These are phyloP conservation scores for Brachionus asplanchnoidis DNA, from an alignment of 1,140 invertebrate genomes.

Conservation along the genomic window DNA sequence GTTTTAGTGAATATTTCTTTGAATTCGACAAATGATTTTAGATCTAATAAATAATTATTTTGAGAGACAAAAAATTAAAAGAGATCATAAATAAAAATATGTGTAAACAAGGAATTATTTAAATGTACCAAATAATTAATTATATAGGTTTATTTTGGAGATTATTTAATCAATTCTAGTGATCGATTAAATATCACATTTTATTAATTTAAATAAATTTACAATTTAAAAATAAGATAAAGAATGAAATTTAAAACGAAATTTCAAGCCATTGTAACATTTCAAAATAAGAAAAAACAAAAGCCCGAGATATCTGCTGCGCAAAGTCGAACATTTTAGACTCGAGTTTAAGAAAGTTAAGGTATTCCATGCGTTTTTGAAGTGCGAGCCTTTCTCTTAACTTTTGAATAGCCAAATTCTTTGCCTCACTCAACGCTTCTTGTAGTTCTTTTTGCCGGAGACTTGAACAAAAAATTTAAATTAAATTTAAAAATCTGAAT, in stretches of 20 bases:
- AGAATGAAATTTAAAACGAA: background rate
- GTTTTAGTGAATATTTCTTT: no score
- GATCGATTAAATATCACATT: background rate
- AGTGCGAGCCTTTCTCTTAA: conserved; percentile 25
- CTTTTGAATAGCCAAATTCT: conserved; percentile 1
- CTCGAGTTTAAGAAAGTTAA: conserved; percentile 28
- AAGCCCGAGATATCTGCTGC: conserved; percentile 19
- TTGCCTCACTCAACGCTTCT: conserved; percentile 12
- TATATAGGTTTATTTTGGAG: no score
- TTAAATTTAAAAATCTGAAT: background rate
- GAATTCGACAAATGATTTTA: no score
- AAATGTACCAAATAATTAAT: no score
- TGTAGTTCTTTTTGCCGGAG: conserved; percentile 13
- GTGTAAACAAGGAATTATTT: no score
- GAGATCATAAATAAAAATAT: no score
- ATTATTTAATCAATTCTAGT: no score
- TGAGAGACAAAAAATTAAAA: no score
- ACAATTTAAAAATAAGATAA: background rate
- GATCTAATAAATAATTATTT: no score
- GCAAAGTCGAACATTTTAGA: conserved; percentile 30
- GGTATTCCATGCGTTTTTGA: conserved; percentile 5
- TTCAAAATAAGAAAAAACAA: conserved; percentile 41
- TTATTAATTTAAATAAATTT: background rate
- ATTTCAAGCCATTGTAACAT: conserved; percentile 28
- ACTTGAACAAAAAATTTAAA: background rate